These are phyloP conservation scores for Anthopleura xanthogrammica DNA, from an alignment of 92 coral and sea anemone genomes.

Conservation along the genomic window DNA sequence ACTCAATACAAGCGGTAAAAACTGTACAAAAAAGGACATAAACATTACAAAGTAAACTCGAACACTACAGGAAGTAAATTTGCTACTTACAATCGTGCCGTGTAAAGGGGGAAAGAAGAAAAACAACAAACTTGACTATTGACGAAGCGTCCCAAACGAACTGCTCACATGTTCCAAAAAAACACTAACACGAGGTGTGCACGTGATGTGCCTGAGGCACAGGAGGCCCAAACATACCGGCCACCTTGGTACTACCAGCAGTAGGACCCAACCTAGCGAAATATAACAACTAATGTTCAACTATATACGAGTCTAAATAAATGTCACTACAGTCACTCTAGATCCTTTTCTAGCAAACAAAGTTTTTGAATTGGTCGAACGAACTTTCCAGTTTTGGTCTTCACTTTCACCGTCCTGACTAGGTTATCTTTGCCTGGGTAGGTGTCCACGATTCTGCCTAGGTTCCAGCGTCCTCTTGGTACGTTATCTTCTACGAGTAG, in stretches of 20 bases:
- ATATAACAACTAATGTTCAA: background rate
- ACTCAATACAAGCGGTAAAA: too few species aligned
- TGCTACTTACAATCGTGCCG: too few species aligned
- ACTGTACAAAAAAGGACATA: too few species aligned
- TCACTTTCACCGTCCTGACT: constrained; percentile 55
- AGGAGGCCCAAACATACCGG: background rate
- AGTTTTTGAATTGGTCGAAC: constrained; percentile 54
- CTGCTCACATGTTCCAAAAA: too few species aligned
- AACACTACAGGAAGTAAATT: too few species aligned
- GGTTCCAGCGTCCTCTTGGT: constrained; percentile 61
- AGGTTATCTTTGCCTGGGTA: constrained; percentile 43
- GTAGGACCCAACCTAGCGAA: background rate
- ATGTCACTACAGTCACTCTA: background rate
- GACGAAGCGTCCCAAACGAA: too few species aligned
- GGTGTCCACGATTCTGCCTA: constrained; percentile 52
- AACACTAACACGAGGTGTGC: too few species aligned
- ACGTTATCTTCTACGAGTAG: constrained; percentile 43
- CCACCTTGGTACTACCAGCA: background rate
- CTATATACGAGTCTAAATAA: background rate
- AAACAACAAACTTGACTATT: too few species aligned
- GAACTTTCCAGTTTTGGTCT: constrained; percentile 46
- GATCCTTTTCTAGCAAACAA: constrained; percentile 54
- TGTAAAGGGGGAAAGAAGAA: too few species aligned
- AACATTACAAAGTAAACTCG: too few species aligned
- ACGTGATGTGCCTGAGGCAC: too few species aligned